Percentiles rank a stretch among this genome's conserved stretches.
Evolutionary conservation across 2,797 vertebrate species (phyloP).

Genomic region (Xenentodon cancila): DNA sequence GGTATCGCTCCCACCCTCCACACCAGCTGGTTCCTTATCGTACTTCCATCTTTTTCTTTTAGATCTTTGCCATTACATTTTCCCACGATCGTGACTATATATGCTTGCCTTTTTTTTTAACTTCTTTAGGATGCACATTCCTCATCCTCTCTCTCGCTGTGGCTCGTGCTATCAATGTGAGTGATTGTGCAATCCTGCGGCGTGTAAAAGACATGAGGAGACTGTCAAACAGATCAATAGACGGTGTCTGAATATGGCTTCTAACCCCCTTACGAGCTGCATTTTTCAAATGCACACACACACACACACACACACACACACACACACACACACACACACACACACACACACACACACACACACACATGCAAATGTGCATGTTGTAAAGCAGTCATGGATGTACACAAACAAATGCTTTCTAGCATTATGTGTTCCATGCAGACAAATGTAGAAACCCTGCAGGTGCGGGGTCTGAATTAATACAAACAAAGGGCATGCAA

Average conservation of each 20-base stretch:
- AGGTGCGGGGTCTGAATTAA: not conserved
- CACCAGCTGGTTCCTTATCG: constrained; percentile 21
- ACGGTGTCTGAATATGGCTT: constrained; percentile 60
- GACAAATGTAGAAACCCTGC: constrained; percentile 3
- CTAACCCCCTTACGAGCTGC: constrained; percentile 14
- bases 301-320: not conserved
- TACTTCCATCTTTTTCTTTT: constrained; percentile 28
- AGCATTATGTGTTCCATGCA: not conserved
- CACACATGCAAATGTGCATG: not conserved
- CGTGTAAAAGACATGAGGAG: constrained; percentile 74
- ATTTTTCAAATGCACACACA: constrained; percentile 17
- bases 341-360: constrained; percentile 3
- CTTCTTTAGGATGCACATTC: constrained; percentile 26
- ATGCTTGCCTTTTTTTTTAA: constrained; percentile 37
- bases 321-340: constrained; percentile 1
- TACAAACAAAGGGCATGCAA: not conserved
- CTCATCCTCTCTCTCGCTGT: constrained; percentile 22
- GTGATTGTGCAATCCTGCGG: constrained; percentile 73
- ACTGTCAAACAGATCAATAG: constrained; percentile 80
- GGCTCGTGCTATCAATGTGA: constrained; percentile 71
- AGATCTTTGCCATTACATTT: constrained; percentile 42
- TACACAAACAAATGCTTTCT: constrained; percentile 10
- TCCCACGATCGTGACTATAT: constrained; percentile 31
- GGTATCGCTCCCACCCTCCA: too few species aligned
- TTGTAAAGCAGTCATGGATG: not conserved